Percentiles rank a stretch among this genome's conserved stretches.
Evolutionary conservation across 2,113 vertebrate genomes (phyloP).

Genomic region (Isurus oxyrinchus): DNA sequence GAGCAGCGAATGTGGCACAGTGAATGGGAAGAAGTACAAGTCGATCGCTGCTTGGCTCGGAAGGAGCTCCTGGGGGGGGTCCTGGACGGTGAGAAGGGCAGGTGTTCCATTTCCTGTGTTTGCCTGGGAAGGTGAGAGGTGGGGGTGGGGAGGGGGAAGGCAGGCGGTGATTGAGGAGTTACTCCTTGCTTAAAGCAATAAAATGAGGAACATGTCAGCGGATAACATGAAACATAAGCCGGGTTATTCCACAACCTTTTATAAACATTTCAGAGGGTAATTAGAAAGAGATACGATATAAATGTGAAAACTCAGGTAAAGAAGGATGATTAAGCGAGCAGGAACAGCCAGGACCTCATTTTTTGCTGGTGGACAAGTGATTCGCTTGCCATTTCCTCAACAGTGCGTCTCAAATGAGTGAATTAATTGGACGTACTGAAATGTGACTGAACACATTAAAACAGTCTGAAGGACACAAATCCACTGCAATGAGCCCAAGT

Average conservation of each 20-base stretch:
- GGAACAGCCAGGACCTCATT: background rate
- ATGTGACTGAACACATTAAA: slow-evolving; percentile 1
- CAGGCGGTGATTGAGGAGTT: no score
- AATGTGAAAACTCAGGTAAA: background rate
- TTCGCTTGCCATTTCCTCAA: background rate
- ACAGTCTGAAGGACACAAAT: background rate
- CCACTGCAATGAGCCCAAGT: background rate
- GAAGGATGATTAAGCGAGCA: background rate
- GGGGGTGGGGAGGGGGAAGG: no score
- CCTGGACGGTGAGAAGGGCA: no score
- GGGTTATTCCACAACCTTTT: background rate
- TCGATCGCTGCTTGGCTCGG: no score
- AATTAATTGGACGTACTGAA: slow-evolving; percentile 19
- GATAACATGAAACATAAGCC: background rate
- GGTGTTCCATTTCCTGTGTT: no score
- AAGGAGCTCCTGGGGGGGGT: no score
- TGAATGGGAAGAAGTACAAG: no score
- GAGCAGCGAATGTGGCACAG: no score
- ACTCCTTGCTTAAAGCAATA: background rate
- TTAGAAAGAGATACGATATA: background rate
- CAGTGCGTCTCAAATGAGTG: background rate
- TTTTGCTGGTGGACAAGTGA: background rate
- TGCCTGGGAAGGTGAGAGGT: no score
- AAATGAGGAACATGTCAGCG: background rate
- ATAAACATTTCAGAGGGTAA: background rate